Evolutionary conservation across 2,888 invertebrate species (phyloP), one percentile per base, ranked within the genome.

Genomic region (Diplolepis rosae): DNA sequence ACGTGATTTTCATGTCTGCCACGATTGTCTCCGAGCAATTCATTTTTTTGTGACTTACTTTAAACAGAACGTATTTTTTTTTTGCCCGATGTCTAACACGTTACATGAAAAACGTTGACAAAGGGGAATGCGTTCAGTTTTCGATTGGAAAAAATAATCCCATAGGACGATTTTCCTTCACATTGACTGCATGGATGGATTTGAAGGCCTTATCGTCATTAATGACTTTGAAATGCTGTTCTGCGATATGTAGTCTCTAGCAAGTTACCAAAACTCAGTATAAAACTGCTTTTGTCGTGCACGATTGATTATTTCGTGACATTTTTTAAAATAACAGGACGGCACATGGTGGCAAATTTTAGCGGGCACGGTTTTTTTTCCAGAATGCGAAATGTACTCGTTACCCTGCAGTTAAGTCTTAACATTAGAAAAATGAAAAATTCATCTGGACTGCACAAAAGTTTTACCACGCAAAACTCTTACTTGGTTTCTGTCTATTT

Each of bases 191-290:
- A 35, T 6, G 35, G 35, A 35, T 35, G 6, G 2, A 35, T 11
- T 35, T 35, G 35, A 2, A 52, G 52, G 52, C 52, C 52, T 22
- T 24, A 4, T 24, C 15, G n/a, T 52, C 52, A 52, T 52, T 24
- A 52, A 52, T 52, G 27, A 4, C 28, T 52, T 52, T 3, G 24
- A 24, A 22, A 52, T 30, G 24, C 15, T 52, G 28, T 52, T 27
- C 28, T 52, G 22, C 24, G 52, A 52, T 52, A 22, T 52, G 52
- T 52, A 52, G 52, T 52, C 52, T 5, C 52, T 24, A 52, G 52
- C 4, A 52, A 52, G 15, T 15, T 52, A 22, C 52, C 24, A 52
- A 24, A 52, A 52, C 15, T 52, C 24, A 5, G 7, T 3, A 52
- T 52, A n/a, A 24, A 52, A 52, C 28, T 52, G 1, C 24, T 24